Conservation (phyloP, 53 echinoderm and acorn worm species). For the Patiria pectinifera region DNA sequence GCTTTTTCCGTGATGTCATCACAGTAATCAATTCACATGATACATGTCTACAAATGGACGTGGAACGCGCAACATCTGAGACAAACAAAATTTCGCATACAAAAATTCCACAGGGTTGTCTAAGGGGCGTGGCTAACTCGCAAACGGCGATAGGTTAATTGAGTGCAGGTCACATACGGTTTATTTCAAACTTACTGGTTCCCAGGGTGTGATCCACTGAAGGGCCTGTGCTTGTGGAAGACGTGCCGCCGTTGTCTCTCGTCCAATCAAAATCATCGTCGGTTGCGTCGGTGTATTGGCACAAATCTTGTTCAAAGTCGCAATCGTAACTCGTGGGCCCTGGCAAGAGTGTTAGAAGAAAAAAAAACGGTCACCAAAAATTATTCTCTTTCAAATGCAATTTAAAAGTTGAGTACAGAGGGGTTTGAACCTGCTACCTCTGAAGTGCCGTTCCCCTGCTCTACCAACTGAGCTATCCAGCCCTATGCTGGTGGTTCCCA, state of each 20-base stretch:
- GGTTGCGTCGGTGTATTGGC: constrained; percentile 63
- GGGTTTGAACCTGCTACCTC: no score
- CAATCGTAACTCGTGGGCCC: constrained; percentile 49
- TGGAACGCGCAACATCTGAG: no score
- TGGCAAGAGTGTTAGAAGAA: background rate
- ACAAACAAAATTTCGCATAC: no score
- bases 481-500: no score
- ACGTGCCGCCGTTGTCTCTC: constrained; percentile 58
- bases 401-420: no score
- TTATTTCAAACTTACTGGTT: constrained; percentile 50
- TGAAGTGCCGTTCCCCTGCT: no score
- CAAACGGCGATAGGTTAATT: background rate
- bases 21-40: no score
- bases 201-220: constrained; percentile 73
- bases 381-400: background rate
- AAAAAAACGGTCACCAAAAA: background rate
- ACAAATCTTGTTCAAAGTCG: constrained; percentile 70
- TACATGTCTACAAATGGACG: no score
- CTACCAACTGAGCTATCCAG: no score
- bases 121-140: no score
- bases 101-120: no score
- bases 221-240: constrained; percentile 72
- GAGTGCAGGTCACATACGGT: background rate
- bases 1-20: no score
- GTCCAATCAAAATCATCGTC: constrained; percentile 85